Percentiles rank a stretch among this genome's conserved stretches.
These are phyloP conservation scores for Nymphalis polychloros DNA, from an alignment of 2,888 invertebrate genomes.

Conservation along the genomic window DNA sequence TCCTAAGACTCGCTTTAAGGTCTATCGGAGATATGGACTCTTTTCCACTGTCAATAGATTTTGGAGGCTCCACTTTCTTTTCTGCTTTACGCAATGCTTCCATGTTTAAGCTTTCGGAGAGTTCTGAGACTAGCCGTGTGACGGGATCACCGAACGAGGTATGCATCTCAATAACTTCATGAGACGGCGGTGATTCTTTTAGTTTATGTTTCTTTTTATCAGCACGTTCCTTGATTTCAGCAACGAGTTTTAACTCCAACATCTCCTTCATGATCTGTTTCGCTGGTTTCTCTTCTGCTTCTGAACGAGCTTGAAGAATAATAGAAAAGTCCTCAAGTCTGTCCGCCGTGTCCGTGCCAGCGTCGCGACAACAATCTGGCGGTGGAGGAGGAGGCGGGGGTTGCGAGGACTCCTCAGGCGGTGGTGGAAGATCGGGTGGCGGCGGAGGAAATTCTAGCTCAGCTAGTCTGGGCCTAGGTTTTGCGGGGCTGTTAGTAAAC, in stretches of 20 bases:
- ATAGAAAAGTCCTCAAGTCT: conserved; percentile 76
- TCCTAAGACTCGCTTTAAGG: conserved; percentile 77
- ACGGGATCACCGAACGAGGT: conserved; percentile 86
- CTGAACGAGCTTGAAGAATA: conserved; percentile 81
- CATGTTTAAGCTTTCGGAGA: conserved; percentile 91
- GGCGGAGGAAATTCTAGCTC: conserved; percentile 95
- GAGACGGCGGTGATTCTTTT: conserved; percentile 76
- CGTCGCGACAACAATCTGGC: conserved; percentile 82
- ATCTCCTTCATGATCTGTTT: conserved; percentile 88
- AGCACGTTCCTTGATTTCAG: conserved; percentile 91
- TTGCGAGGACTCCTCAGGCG: conserved; percentile 84
- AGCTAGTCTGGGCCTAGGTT: conserved; percentile 87
- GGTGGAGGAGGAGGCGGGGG: conserved; percentile 72
- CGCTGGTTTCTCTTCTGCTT: conserved; percentile 56
- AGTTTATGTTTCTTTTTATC: conserved; percentile 83
- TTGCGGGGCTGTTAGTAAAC: conserved; percentile 86
- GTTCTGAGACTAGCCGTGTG: conserved; percentile 89
- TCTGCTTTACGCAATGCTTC: conserved; percentile 73
- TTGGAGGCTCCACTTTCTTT: conserved; percentile 44
- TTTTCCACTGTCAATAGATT: conserved; percentile 47
- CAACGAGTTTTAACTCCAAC: conserved; percentile 89
- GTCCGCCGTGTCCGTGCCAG: conserved; percentile 87
- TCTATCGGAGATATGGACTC: conserved; percentile 69
- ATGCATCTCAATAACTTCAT: conserved; percentile 49
- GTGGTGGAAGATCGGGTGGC: conserved; percentile 89